These are phyloP conservation scores for Pasiphila rectangulata DNA, from an alignment of 2,888 invertebrate species.

Conservation along the genomic window DNA sequence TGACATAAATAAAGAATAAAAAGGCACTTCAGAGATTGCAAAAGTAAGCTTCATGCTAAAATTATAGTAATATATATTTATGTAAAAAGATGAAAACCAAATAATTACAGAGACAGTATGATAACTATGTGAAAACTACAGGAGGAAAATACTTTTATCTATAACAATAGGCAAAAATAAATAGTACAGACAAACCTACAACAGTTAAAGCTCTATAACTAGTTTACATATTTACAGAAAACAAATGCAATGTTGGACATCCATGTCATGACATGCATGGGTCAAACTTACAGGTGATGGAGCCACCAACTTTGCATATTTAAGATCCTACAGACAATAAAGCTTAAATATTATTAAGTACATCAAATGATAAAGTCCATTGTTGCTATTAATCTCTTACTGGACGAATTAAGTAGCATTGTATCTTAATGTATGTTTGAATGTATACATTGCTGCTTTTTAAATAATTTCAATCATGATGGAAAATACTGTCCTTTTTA, in stretches of 20 bases:
- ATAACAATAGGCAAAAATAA: conserved; percentile 48
- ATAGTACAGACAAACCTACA: conserved; percentile 59
- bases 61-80: too few relatives aligned
- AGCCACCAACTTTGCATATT: conserved; percentile 57
- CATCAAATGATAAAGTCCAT: conserved; percentile 63
- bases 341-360: conserved; percentile 74
- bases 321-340: conserved; percentile 51
- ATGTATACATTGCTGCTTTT: background rate
- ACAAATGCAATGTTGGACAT: conserved; percentile 35
- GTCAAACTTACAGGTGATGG: conserved; percentile 17
- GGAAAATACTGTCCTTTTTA: background rate
- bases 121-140: conserved; percentile 4
- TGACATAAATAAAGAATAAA: conserved; percentile 1
- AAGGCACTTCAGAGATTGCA: background rate
- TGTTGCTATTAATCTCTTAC: conserved; percentile 59
- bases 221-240: conserved; percentile 76
- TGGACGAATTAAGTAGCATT: conserved; percentile 58
- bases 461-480: background rate
- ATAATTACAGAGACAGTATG: background rate
- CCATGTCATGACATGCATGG: background rate
- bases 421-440: background rate
- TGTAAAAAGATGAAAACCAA: too few relatives aligned
- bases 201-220: conserved; percentile 75
- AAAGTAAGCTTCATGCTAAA: too few relatives aligned
- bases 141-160: conserved; percentile 23